Base-by-base conservation (phyloP, 2,888 invertebrate genomes). In the Philopedon plagiatum region DNA sequence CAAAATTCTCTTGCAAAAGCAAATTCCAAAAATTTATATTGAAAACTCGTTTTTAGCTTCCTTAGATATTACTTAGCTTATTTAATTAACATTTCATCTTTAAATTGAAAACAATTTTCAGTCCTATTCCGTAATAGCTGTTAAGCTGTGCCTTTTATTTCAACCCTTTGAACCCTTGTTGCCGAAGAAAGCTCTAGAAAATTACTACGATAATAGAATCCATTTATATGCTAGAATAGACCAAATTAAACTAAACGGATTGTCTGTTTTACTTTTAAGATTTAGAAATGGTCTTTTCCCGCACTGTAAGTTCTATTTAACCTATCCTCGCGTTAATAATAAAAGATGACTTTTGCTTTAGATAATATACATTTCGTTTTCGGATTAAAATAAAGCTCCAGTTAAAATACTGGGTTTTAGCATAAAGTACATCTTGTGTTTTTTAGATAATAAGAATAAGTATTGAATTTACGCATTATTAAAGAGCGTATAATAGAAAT, bases 141-240 rank as follows among this genome's bases (percentile, higher is more conserved):
- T 46, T 46, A 46, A 23, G 19, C 23, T 23, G 19, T 21, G 23
- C 11, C 21, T n/a, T 21, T 46, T 23, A 21, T 46, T 46, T 46
- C 19, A 21, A n/a, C 21, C 23, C 46, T 46, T 46, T 46, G 46
- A 46, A 21, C 46, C 46, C 46, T 46, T 23, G 46, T 46, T 46
- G 23, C 46, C n/a, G 46, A 21, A 23, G 21, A 46, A 46, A 46
- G 46, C 46, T 23, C 46, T 46, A 46, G 46, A 46, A 46, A 46
- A 46, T 46, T 46, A 46, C 46, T n/a, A 46, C 19, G 46, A 46
- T 46, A 46, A 46, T 46, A 21, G 46, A 23, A 46, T 46, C 46
- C 46, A 46, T 46, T 46, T 46, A 46, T 46, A 46, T 46, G 46
- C 21, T 46, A 23, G 21, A 21, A 23, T 46, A 46, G 46, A 11